Evolutionary conservation across 2,888 invertebrate species (phyloP).

Genomic region (Tipula vernalis): DNA sequence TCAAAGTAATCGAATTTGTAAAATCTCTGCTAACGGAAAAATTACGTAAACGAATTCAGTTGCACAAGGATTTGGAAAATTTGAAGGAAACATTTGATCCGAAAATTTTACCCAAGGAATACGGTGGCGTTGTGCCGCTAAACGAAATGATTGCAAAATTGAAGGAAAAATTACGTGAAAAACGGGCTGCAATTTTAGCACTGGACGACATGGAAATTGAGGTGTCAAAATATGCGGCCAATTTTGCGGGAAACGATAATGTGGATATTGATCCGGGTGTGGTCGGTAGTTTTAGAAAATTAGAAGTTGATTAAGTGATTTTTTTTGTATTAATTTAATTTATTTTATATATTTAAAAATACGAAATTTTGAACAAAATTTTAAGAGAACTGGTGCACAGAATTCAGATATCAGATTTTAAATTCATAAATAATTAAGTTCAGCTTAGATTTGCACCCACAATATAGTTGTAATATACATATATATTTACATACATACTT

Average conservation of each 20-base stretch:
- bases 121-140: conserved; percentile 72
- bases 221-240: conserved; percentile 40
- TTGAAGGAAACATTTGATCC: conserved; percentile 56
- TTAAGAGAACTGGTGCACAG: conserved; percentile 7
- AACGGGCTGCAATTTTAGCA: conserved; percentile 51
- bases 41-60: conserved; percentile 65
- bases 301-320: conserved; percentile 60
- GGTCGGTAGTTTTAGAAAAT: conserved; percentile 71
- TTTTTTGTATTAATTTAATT: conserved; percentile 1
- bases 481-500: neutral
- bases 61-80: conserved; percentile 63
- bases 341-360: neutral
- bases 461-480: neutral
- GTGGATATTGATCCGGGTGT: conserved; percentile 60
- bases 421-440: neutral
- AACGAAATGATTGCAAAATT: conserved; percentile 68
- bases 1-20: conserved; percentile 70
- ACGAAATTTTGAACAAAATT: neutral
- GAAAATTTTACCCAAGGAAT: conserved; percentile 71
- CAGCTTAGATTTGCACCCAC: neutral
- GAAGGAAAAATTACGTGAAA: conserved; percentile 49
- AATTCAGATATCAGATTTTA: neutral
- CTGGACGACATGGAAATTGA: conserved; percentile 66
- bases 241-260: conserved; percentile 45
- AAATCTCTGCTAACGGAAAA: conserved; percentile 74